Base-by-base conservation (phyloP, 2,888 invertebrate genomes). In the Cerceris rybyensis region DNA sequence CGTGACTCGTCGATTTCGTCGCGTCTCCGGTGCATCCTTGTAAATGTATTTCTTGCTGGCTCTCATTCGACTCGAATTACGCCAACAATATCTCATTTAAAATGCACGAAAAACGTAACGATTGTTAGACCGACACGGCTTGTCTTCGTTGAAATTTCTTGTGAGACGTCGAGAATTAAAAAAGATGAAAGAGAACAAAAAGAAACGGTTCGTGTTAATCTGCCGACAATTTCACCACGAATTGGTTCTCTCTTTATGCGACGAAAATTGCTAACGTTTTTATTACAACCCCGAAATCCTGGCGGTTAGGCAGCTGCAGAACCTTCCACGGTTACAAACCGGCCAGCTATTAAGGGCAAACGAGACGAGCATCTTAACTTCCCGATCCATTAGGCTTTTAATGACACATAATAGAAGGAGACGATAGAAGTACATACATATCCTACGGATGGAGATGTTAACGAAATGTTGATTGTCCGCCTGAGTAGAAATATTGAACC, bases 311-410 rank as follows among this genome's bases (percentile, higher is more conserved):
- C 66, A 69, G 61, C 57, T 67, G 49, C 43, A 42, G 49, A 58
- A 60, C 55, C 57, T 50, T 52, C 57, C 55, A 59, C 68, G 50
- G 54, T 69, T 69, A 43, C 55, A 55, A 74, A 69, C 64, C 55
- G 67, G 59, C 43, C 75, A 2, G 65, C 63, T 57, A 80, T 81
- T 80, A 85, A 52, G 58, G 63, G 9, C 70, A 61, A 70, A 75
- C 69, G 68, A 78, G 58, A 46, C 17, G 75, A 80, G 58, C 70
- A 49, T 65, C 70, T 43, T 67, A 46, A 59, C 43, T 16, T 4
- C 2, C 28, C 67, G n/a, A 54, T 59, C 70, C 77, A 84, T 85
- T 82, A 84, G 74, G 52, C 50, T 67, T 72, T 28, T 82, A 84
- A 86, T 70, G 78, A 80, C 70, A 59, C 78, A 9, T 77, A 75